These are phyloP conservation scores for Holotrichia oblita DNA, from an alignment of 1,140 invertebrate genomes.

Conservation along the genomic window DNA sequence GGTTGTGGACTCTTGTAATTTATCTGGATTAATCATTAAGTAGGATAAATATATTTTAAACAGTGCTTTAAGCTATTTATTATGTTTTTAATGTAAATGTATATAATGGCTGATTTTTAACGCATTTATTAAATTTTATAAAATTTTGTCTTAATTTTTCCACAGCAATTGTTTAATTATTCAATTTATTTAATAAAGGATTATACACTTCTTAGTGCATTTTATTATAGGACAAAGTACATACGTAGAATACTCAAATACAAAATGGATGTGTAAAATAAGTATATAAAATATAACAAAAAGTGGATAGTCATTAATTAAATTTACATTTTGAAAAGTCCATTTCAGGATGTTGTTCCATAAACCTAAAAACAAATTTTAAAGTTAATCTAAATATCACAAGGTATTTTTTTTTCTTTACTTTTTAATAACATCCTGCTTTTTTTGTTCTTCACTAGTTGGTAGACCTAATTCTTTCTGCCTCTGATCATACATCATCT, in stretches of 20 bases:
- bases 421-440: slow-evolving; percentile 96
- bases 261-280: slow-evolving; percentile 24
- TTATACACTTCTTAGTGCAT: not conserved
- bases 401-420: slow-evolving; percentile 63
- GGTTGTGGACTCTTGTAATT: slow-evolving; percentile 35
- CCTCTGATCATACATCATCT: slow-evolving; percentile 99
- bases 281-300: slow-evolving; percentile 3
- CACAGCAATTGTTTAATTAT: not conserved
- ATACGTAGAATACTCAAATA: not conserved
- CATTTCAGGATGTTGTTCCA: slow-evolving; percentile 99
- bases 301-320: slow-evolving; percentile 66
- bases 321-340: slow-evolving; percentile 99
- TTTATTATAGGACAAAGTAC: not conserved
- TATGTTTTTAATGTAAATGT: slow-evolving; percentile 15
- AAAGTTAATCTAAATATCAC: not conserved
- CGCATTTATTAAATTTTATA: slow-evolving; percentile 25
- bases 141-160: not conserved
- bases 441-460: slow-evolving; percentile 99
- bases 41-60: slow-evolving; percentile 5
- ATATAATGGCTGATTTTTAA: not conserved
- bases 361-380: slow-evolving; percentile 82
- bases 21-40: slow-evolving; percentile 31
- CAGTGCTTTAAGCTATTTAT: slow-evolving; percentile 28
- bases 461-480: slow-evolving; percentile 96
- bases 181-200: not conserved